These are phyloP conservation scores for Caerostris darwini DNA, from an alignment of 1,140 invertebrate species.

Conservation along the genomic window DNA sequence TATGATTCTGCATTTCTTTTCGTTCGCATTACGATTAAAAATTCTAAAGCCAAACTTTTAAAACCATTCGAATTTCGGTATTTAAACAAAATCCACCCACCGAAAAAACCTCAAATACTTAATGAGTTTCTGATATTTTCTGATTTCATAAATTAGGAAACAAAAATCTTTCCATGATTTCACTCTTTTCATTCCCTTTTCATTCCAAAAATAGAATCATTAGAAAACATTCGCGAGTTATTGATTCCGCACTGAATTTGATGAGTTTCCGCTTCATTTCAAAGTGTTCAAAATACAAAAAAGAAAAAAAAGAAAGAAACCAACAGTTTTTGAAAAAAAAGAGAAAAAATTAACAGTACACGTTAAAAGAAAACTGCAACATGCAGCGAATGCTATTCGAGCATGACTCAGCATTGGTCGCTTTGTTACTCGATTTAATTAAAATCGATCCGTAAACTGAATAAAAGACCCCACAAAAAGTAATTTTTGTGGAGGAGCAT, in stretches of 20 bases:
- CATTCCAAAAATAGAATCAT: slow-evolving; percentile 31
- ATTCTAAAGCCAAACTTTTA: neutral
- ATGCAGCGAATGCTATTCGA: slow-evolving; percentile 17
- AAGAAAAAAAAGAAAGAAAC: neutral
- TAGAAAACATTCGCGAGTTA: slow-evolving; percentile 32
- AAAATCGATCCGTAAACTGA: slow-evolving; percentile 31
- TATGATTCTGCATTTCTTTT: neutral
- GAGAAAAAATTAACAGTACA: neutral
- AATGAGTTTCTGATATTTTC: slow-evolving; percentile 43
- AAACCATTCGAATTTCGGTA: neutral
- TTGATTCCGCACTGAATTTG: slow-evolving; percentile 22
- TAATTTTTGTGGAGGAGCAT: slow-evolving; percentile 23
- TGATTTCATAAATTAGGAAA: slow-evolving; percentile 35
- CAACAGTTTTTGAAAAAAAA: neutral
- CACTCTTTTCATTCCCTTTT: neutral
- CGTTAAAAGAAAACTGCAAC: slow-evolving; percentile 31
- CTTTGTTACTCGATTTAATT: slow-evolving; percentile 43
- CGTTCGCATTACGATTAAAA: neutral
- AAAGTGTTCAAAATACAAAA: neutral
- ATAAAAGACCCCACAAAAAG: slow-evolving; percentile 34
- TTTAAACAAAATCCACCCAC: too few species aligned
- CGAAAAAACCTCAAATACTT: neutral
- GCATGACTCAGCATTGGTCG: slow-evolving; percentile 17
- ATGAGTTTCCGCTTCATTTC: slow-evolving; percentile 22
- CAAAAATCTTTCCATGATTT: slow-evolving; percentile 7